Percentiles rank a stretch among this genome's conserved stretches.
Evolutionary conservation across 2,797 vertebrate genomes (phyloP).

Genomic region (Rhabdomys pumilio): DNA sequence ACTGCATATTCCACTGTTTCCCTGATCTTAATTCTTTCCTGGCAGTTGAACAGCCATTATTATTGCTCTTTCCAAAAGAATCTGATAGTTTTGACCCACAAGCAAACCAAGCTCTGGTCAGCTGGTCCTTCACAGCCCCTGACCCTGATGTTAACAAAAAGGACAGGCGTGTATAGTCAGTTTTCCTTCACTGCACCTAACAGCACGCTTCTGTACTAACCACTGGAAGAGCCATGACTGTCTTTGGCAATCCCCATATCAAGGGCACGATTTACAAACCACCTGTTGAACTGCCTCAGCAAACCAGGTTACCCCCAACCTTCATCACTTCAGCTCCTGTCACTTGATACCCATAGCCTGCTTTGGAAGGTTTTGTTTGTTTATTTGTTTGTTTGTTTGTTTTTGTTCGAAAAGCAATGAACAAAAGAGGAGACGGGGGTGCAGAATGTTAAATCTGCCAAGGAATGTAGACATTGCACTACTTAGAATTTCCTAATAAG

Average conservation of each 20-base stretch:
- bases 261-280: conserved; percentile 40
- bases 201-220: background rate
- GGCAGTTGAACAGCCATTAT: background rate
- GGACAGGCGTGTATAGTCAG: conserved; percentile 74
- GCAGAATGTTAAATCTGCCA: conserved; percentile 87
- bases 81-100: background rate
- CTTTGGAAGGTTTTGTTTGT: conserved; percentile 36
- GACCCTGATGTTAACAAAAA: conserved; percentile 70
- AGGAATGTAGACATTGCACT: conserved; percentile 86
- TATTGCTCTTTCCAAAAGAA: background rate
- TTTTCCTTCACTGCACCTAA: background rate
- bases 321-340: conserved; percentile 79
- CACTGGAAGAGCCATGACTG: conserved; percentile 13
- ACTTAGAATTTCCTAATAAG: conserved; percentile 90
- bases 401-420: conserved; percentile 72
- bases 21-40: background rate
- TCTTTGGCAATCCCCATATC: conserved; percentile 23
- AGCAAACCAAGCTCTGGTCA: background rate
- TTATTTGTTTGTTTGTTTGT: background rate
- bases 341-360: conserved; percentile 80
- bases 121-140: conserved; percentile 13
- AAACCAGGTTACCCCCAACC: conserved; percentile 73
- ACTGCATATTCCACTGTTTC: background rate
- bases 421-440: conserved; percentile 83
- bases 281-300: background rate